Conservation (phyloP, 2,888 invertebrate genomes). For the Heliothis peltigera region DNA sequence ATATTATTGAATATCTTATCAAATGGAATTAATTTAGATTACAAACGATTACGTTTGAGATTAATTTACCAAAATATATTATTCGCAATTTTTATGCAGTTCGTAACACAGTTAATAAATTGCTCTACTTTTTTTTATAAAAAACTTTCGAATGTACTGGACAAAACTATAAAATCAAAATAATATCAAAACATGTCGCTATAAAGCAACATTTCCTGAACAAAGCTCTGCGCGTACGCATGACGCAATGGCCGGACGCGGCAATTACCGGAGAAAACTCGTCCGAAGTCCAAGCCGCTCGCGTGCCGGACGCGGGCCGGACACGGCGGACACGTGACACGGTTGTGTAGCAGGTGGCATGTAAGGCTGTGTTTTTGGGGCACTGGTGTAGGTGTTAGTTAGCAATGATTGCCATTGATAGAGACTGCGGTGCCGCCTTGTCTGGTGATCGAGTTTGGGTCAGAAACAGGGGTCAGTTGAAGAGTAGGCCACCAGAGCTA, state of each 20-base stretch:
- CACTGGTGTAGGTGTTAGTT: slow-evolving; percentile 21
- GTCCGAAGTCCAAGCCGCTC: slow-evolving; percentile 39
- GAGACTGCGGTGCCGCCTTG: slow-evolving; percentile 19
- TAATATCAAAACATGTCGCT: slow-evolving; percentile 11
- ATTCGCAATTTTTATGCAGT: background rate
- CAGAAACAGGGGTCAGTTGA: background rate
- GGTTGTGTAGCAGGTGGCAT: slow-evolving; percentile 39
- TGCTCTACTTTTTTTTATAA: background rate
- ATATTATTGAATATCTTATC: slow-evolving; percentile 22
- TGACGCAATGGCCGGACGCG: slow-evolving; percentile 52
- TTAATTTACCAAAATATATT: background rate
- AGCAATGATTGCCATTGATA: background rate
- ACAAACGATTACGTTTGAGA: background rate
- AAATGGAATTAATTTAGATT: slow-evolving; percentile 4
- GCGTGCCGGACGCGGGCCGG: slow-evolving; percentile 49
- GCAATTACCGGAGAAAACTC: slow-evolving; percentile 69
- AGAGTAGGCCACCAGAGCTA: too few relatives aligned
- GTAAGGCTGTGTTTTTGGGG: slow-evolving; percentile 32
- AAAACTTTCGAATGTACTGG: slow-evolving; percentile 10
- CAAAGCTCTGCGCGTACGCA: slow-evolving; percentile 46
- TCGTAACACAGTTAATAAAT: background rate
- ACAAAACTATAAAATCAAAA: slow-evolving; percentile 14
- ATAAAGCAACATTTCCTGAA: slow-evolving; percentile 47
- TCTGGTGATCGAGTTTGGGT: slow-evolving; percentile 5
- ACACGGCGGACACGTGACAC: slow-evolving; percentile 40